These are phyloP conservation scores for Noctuana brunneofusca DNA, from an alignment of 2,888 invertebrate genomes.

Conservation along the genomic window DNA sequence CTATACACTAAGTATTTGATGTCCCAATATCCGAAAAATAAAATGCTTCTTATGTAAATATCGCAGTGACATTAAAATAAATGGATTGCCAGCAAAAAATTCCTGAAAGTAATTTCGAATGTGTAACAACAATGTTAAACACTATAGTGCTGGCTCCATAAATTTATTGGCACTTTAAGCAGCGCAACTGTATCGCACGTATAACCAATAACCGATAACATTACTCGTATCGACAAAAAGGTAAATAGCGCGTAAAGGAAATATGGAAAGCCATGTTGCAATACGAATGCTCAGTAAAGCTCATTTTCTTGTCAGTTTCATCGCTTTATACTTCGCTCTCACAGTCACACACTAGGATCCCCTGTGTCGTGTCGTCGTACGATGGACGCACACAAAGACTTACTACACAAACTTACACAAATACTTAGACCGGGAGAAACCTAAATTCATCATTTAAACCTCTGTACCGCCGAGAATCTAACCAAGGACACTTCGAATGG, in stretches of 20 bases:
- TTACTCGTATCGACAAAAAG: conserved; percentile 15
- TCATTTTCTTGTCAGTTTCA: not conserved
- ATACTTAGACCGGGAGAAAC: no score
- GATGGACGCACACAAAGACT: no score
- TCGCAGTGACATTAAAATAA: no score
- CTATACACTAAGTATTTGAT: not conserved
- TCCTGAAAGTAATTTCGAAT: not conserved
- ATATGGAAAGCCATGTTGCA: conserved; percentile 1
- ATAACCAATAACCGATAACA: conserved; percentile 12
- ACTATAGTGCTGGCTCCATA: not conserved
- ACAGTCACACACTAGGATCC: no score
- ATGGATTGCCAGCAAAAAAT: no score
- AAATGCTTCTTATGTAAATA: no score
- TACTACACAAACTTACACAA: no score
- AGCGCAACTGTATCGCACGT: not conserved
- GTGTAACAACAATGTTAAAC: conserved; percentile 1
- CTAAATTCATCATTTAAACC: no score
- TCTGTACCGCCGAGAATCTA: no score
- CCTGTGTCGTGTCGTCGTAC: no score
- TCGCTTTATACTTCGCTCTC: no score
- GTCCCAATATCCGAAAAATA: not conserved
- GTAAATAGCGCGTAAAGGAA: conserved; percentile 18
- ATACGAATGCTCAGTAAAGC: conserved; percentile 8
- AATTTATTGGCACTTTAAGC: conserved; percentile 3
- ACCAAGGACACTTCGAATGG: no score